Evolutionary conservation across 1,140 invertebrate genomes (phyloP).

Genomic region (Drosophila erecta): DNA sequence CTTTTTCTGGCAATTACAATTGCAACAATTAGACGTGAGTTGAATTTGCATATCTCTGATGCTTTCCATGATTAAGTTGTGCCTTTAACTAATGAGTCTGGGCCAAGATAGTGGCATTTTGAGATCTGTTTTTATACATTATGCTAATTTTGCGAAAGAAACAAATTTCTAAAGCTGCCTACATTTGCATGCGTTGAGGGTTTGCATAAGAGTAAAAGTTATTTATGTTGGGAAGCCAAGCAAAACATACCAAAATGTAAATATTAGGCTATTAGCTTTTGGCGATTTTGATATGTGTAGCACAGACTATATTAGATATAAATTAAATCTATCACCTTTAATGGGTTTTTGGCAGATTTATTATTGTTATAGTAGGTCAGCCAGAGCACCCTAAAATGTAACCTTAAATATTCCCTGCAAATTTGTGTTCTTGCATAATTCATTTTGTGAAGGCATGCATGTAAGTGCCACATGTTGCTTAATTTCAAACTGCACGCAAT

Average conservation of each 20-base stretch:
- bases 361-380: slow-evolving; percentile 14
- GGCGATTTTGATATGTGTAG: slow-evolving; percentile 2
- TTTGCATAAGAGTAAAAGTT: slow-evolving; percentile 78
- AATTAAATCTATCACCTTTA: slow-evolving; percentile 26
- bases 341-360: slow-evolving; percentile 47
- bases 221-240: slow-evolving; percentile 55
- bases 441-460: slow-evolving; percentile 44
- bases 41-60: slow-evolving; percentile 32
- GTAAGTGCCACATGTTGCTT: slow-evolving; percentile 70
- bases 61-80: slow-evolving; percentile 33
- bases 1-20: slow-evolving; percentile 32
- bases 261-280: slow-evolving; percentile 25
- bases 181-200: slow-evolving; percentile 52
- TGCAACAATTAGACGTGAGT: slow-evolving; percentile 32
- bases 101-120: slow-evolving; percentile 2
- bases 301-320: background rate
- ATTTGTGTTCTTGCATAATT: slow-evolving; percentile 42
- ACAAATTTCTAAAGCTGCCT: slow-evolving; percentile 66
- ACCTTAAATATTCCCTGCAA: background rate
- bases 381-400: background rate
- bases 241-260: slow-evolving; percentile 7
- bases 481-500: slow-evolving; percentile 50
- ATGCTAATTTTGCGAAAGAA: slow-evolving; percentile 41
- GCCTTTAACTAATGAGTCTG: slow-evolving; percentile 35
- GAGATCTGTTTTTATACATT: slow-evolving; percentile 17